Evolutionary conservation across 2,888 invertebrate species (phyloP).

Genomic region (Leptinotarsa rubiginosa): DNA sequence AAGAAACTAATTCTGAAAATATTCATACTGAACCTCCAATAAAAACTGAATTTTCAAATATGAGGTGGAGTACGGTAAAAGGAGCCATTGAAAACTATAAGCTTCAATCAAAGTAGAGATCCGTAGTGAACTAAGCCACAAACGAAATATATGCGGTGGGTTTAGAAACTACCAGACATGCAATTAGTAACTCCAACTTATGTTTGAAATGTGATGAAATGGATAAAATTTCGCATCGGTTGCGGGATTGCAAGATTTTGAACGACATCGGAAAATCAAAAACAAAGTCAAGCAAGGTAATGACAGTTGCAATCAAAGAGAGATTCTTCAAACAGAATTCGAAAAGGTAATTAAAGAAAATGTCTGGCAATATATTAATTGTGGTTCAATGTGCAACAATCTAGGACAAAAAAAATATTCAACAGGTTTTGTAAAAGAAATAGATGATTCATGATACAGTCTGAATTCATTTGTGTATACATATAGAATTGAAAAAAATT

Average conservation of each 20-base stretch:
- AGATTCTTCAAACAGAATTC: not conserved
- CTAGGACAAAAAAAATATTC: not conserved
- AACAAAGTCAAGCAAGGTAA: not conserved
- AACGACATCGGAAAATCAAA: not conserved
- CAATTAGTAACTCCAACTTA: not conserved
- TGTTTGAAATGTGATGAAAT: not conserved
- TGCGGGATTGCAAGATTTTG: not conserved
- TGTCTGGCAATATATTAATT: not conserved
- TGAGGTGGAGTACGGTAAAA: not conserved
- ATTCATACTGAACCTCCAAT: not conserved
- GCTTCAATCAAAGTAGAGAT: not conserved
- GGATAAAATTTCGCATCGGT: not conserved
- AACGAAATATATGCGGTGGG: not conserved
- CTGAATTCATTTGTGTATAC: no score
- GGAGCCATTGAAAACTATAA: not conserved
- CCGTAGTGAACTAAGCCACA: not conserved
- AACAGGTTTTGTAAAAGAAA: no score
- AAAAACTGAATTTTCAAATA: not conserved
- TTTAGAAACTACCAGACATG: not conserved
- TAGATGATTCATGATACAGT: no score
- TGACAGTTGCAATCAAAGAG: not conserved
- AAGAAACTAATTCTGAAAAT: no score
- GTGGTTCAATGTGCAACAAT: not conserved
- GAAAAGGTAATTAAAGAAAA: not conserved
- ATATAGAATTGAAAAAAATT: no score